These are phyloP conservation scores for Oceanodroma tethys DNA, from an alignment of 2,113 vertebrate species.

Conservation along the genomic window DNA sequence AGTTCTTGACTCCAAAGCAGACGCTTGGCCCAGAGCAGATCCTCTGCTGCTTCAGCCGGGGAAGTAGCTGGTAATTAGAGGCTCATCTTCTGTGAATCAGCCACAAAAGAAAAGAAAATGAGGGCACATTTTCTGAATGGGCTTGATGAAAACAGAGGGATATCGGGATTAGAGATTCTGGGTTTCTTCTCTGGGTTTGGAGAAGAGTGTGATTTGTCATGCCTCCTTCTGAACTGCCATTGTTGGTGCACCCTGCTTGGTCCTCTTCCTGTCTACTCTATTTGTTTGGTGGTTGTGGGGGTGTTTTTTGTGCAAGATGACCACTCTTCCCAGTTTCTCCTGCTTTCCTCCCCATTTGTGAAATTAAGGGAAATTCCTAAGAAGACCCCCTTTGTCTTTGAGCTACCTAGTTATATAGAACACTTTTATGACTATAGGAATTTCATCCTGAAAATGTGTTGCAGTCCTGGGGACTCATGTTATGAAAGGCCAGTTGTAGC, in stretches of 20 bases:
- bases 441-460: not conserved
- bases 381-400: not conserved
- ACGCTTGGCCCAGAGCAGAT: not conserved
- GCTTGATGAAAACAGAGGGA: not conserved
- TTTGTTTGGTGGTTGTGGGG: not conserved
- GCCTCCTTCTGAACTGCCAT: not conserved
- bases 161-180: not conserved
- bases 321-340: not conserved
- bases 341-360: not conserved
- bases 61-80: not conserved
- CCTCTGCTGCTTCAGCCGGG: not conserved
- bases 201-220: not conserved
- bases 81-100: not conserved
- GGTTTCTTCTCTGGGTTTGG: not conserved
- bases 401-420: not conserved
- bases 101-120: not conserved
- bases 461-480: not conserved
- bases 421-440: not conserved
- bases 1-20: not conserved
- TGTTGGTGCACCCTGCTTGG: not conserved
- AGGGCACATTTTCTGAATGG: conserved; percentile 15
- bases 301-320: not conserved
- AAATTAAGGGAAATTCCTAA: not conserved
- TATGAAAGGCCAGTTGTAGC: not conserved
- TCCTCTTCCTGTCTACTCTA: not conserved